These are phyloP conservation scores for Sesamia inferens DNA, from an alignment of 2,888 invertebrate species.

Conservation along the genomic window DNA sequence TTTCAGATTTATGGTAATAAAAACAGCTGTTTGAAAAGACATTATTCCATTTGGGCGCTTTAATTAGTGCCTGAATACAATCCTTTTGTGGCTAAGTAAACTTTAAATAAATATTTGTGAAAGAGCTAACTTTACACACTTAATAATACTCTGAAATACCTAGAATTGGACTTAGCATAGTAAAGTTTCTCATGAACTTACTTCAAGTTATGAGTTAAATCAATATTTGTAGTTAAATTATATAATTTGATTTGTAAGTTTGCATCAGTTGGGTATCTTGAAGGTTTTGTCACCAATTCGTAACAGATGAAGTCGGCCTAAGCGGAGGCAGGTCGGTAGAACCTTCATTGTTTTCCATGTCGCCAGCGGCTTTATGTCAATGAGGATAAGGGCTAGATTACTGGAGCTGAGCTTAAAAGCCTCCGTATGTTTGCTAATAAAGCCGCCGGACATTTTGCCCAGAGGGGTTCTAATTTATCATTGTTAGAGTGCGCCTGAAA, in stretches of 20 bases:
- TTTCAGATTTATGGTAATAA: slow-evolving; percentile 23
- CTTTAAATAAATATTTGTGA: slow-evolving; percentile 18
- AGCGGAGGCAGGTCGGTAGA: slow-evolving; percentile 62
- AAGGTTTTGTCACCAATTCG: slow-evolving; percentile 70
- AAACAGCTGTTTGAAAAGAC: slow-evolving; percentile 20
- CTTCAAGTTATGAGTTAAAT: slow-evolving; percentile 53
- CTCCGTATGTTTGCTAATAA: slow-evolving; percentile 84
- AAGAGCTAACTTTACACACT: slow-evolving; percentile 23
- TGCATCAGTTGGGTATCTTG: slow-evolving; percentile 49
- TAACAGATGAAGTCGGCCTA: slow-evolving; percentile 68
- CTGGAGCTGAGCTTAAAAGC: slow-evolving; percentile 72
- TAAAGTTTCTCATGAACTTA: slow-evolving; percentile 54
- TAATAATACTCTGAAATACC: slow-evolving; percentile 32
- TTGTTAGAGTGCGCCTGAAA: slow-evolving; percentile 83
- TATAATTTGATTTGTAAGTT: slow-evolving; percentile 68
- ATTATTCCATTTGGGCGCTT: slow-evolving; percentile 3
- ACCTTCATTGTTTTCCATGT: slow-evolving; percentile 61
- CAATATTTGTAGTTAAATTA: slow-evolving; percentile 65
- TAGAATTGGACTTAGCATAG: slow-evolving; percentile 46
- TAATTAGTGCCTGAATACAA: slow-evolving; percentile 7
- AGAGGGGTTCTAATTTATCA: slow-evolving; percentile 85
- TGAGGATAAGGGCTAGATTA: slow-evolving; percentile 75
- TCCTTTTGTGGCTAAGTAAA: slow-evolving; percentile 16
- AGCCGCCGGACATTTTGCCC: slow-evolving; percentile 80
- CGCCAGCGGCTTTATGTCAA: slow-evolving; percentile 70